Evolutionary conservation across 2,888 invertebrate species (phyloP).

Genomic region (Lithophane leautieri): DNA sequence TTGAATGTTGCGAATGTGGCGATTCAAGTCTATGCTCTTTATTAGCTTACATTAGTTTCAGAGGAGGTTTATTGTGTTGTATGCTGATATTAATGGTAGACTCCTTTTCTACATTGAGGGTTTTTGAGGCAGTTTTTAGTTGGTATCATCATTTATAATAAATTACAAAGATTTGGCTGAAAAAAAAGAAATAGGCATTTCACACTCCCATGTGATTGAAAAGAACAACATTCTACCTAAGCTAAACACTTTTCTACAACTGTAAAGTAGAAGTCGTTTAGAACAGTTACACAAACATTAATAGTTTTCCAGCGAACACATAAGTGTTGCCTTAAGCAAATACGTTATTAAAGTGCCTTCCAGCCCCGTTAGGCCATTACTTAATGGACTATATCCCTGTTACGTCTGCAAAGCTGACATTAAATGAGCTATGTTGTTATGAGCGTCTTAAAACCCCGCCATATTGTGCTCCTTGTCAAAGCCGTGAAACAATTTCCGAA

Average conservation of each 20-base stretch:
- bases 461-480: conserved; percentile 26
- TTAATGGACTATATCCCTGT: conserved; percentile 38
- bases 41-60: neutral
- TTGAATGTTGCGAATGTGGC: neutral
- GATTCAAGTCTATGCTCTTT: neutral
- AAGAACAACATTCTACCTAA: neutral
- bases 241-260: neutral
- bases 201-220: neutral
- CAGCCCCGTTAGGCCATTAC: conserved; percentile 42
- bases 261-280: conserved; percentile 18
- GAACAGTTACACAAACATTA: conserved; percentile 33
- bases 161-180: neutral
- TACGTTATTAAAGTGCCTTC: conserved; percentile 36
- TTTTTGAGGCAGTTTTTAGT: neutral
- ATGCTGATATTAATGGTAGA: neutral
- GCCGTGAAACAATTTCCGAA: conserved; percentile 22
- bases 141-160: neutral
- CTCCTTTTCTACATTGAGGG: too few species aligned
- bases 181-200: neutral
- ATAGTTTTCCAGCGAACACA: conserved; percentile 37
- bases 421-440: conserved; percentile 12
- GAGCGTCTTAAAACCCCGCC: neutral
- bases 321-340: conserved; percentile 45
- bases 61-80: neutral
- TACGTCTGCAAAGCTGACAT: conserved; percentile 11